Percentiles rank a stretch among this genome's conserved stretches.
phyloP scores from a whole-genome alignment of 2,888 invertebrate species.

The Gnatocerus cornutus region DNA sequence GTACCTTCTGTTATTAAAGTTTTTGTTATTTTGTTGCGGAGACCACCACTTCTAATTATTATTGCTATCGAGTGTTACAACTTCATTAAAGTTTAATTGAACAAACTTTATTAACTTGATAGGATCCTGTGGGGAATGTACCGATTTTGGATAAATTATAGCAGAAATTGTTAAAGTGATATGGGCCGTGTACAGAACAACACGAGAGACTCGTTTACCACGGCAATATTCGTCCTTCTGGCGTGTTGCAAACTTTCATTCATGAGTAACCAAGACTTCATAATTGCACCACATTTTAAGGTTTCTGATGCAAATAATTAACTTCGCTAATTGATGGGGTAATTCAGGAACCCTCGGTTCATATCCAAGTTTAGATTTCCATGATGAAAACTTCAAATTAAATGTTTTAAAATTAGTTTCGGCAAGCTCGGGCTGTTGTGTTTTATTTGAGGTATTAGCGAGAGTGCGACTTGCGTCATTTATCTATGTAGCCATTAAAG shows the following conservation, averaged over 20 bases:
- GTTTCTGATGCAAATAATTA: constrained; percentile 1
- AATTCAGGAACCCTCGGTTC: background rate
- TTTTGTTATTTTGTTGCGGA: too few relatives aligned
- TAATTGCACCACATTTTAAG: background rate
- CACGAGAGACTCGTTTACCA: constrained; percentile 19
- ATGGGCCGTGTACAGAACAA: constrained; percentile 7
- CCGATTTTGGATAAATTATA: background rate
- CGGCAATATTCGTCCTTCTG: background rate
- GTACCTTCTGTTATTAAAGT: too few relatives aligned
- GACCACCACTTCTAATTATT: too few relatives aligned
- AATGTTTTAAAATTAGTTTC: constrained; percentile 8
- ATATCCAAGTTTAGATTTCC: background rate
- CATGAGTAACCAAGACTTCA: constrained; percentile 12
- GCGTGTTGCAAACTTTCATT: constrained; percentile 6
- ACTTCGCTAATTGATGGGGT: constrained; percentile 13
- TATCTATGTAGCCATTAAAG: background rate
- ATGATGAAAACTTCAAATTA: background rate
- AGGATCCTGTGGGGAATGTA: background rate
- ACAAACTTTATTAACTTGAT: background rate
- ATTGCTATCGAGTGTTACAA: background rate
- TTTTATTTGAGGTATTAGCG: background rate
- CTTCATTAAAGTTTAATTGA: background rate
- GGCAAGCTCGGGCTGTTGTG: background rate
- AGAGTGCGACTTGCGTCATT: background rate
- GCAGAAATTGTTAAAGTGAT: background rate